phyloP scores from a whole-genome alignment of 2,113 vertebrate species.

The Python bivittatus region DNA sequence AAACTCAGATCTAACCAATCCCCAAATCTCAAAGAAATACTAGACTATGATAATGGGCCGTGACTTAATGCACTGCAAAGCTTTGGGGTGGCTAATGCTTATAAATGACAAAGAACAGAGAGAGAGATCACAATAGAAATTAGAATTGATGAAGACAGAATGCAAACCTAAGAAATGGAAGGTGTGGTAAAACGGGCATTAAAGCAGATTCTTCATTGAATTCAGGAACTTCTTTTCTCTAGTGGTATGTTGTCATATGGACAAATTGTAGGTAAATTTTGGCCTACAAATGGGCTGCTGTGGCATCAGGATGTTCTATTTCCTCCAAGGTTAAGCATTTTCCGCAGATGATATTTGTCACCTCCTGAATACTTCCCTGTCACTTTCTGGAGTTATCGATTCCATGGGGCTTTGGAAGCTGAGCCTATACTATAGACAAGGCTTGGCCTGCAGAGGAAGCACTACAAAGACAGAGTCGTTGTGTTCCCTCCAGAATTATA shows the following conservation, averaged over 20 bases:
- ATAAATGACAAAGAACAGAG: neutral
- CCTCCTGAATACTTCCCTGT: neutral
- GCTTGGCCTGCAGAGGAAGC: neutral
- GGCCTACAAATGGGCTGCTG: neutral
- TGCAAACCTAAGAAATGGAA: neutral
- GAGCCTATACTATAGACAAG: neutral
- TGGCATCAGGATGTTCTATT: neutral
- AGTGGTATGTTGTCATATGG: neutral
- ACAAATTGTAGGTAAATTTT: neutral
- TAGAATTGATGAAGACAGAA: constrained; percentile 39
- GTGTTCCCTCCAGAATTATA: neutral
- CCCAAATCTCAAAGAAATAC: constrained; percentile 24
- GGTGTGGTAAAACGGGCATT: neutral
- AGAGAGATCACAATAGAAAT: constrained; percentile 23
- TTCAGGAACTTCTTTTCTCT: neutral
- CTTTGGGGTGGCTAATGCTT: constrained; percentile 59
- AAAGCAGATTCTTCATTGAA: neutral
- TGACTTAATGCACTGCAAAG: constrained; percentile 54
- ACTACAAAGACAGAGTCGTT: neutral
- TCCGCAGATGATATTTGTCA: neutral
- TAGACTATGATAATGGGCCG: constrained; percentile 30
- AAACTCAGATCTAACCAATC: constrained; percentile 47
- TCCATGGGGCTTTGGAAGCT: neutral
- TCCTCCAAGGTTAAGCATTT: neutral
- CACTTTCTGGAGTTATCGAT: neutral